Base-by-base conservation (phyloP, 1,140 invertebrate genomes). In the Cardiocondyla obscurior region DNA sequence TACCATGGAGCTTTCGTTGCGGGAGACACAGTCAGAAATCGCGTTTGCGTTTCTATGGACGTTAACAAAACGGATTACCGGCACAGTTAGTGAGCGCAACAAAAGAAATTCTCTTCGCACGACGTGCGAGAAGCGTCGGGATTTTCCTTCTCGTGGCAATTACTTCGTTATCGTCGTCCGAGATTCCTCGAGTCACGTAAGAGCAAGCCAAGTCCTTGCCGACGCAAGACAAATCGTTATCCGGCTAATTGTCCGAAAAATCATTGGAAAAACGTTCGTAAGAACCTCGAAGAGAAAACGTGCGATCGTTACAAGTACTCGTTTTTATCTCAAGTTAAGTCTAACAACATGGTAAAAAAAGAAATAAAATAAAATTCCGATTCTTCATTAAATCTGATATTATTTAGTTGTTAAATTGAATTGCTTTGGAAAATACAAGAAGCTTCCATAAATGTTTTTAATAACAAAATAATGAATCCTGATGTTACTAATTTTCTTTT, bases 51-150 rank as follows among this genome's bases (percentile, higher is more conserved):
- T 79, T 53, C 62, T 69, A 33, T 79, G n/a, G 33, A 51, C 28
- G 28, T 64, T 64, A 76, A 76, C 60, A 79, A 67, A 79, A n/a
- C 46, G 62, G 46, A 79, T 79, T 79, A 79, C 10, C 7, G 8
- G 22, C 36, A 14, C 36, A 49, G 49, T 39, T 25, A 42, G 39
- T n/a, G 42, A 51, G 30, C 22, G n/a, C 49, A 53, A 42, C 6
- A 69, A 42, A 79, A 77, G 30, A 53, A 79, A 79, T 42, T 44
- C 55, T 74, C 16, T 8, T 8, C 19, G 22, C 36, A 49, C 57
- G 30, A 67, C 46, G 74, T 69, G 62, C 14, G 49, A 67, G 46
- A 67, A 79, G 69, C 69, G 46, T 67, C 33, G 7, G 33, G 19
- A 67, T 69, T 79, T 53, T 69, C 36, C 22, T 53, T 39, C 62